Conservation (phyloP, 2,797 vertebrate genomes). For the Cephalopachus bancanus region DNA sequence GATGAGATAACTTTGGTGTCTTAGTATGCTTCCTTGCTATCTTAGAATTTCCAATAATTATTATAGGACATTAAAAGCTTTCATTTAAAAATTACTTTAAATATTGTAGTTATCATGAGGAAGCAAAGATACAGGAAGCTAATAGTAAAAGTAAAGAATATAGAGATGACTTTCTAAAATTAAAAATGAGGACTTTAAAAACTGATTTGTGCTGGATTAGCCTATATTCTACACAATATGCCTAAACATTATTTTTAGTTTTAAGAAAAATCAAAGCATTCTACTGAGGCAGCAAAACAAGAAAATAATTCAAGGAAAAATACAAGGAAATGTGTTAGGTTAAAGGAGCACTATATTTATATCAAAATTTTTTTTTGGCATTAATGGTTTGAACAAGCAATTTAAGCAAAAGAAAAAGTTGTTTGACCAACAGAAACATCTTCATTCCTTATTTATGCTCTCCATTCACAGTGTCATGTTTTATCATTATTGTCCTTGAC, state of each 20-base stretch:
- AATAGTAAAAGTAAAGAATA: not conserved
- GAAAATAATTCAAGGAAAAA: conserved; percentile 10
- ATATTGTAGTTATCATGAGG: not conserved
- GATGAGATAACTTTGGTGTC: not conserved
- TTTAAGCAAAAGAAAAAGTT: conserved; percentile 65
- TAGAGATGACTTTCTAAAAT: not conserved
- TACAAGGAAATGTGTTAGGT: not conserved
- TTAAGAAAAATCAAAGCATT: not conserved
- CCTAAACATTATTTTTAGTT: conserved; percentile 7
- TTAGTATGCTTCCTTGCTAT: not conserved
- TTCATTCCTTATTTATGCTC: not conserved
- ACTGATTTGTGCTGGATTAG: not conserved
- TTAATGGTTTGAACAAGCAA: not conserved
- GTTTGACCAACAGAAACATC: conserved; percentile 29
- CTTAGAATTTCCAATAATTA: not conserved
- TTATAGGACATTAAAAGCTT: not conserved
- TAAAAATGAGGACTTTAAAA: not conserved
- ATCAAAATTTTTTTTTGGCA: not conserved
- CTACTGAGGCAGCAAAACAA: not conserved
- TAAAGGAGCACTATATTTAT: not conserved
- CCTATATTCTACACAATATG: not conserved
- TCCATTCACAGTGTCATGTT: conserved; percentile 37
- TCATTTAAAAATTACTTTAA: not conserved
- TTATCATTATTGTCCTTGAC: conserved; percentile 39
- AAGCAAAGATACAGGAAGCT: not conserved